These are phyloP conservation scores for Anodontia alba DNA, from an alignment of 2,888 invertebrate species.

Conservation along the genomic window DNA sequence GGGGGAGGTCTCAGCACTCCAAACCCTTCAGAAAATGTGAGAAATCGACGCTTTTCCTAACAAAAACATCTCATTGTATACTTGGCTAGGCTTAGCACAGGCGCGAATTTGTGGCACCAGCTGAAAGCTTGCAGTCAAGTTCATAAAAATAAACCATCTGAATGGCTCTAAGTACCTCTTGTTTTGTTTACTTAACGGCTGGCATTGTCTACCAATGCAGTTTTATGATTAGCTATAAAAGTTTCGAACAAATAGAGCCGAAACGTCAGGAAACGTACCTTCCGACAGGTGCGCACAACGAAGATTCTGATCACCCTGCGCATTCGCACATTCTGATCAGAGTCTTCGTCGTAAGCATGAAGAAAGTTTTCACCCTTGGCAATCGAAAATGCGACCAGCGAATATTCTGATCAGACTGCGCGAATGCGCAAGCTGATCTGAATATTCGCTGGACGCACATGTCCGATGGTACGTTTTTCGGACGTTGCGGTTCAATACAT, in stretches of 20 bases:
- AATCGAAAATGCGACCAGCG: no score
- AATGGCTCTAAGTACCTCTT: not conserved
- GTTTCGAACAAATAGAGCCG: not conserved
- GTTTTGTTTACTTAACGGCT: not conserved
- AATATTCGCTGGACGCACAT: no score
- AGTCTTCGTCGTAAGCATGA: no score
- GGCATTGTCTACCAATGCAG: constrained; percentile 13
- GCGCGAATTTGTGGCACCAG: constrained; percentile 14
- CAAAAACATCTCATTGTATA: constrained; percentile 14
- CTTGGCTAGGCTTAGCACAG: constrained; percentile 10
- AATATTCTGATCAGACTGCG: no score
- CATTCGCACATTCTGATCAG: no score
- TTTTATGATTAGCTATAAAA: constrained; percentile 19
- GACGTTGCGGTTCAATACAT: no score
- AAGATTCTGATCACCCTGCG: no score
- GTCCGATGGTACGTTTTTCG: no score
- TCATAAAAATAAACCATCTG: constrained; percentile 13
- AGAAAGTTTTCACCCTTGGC: no score
- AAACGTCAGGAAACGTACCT: no score
- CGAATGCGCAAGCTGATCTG: no score
- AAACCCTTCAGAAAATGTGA: constrained; percentile 12
- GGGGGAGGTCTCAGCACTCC: constrained; percentile 1
- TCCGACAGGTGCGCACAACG: no score
- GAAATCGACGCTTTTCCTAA: constrained; percentile 8
- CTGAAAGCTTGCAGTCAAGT: constrained; percentile 6